Conservation (phyloP, 1,140 invertebrate genomes). For the Rhagoletis zephyria region DNA sequence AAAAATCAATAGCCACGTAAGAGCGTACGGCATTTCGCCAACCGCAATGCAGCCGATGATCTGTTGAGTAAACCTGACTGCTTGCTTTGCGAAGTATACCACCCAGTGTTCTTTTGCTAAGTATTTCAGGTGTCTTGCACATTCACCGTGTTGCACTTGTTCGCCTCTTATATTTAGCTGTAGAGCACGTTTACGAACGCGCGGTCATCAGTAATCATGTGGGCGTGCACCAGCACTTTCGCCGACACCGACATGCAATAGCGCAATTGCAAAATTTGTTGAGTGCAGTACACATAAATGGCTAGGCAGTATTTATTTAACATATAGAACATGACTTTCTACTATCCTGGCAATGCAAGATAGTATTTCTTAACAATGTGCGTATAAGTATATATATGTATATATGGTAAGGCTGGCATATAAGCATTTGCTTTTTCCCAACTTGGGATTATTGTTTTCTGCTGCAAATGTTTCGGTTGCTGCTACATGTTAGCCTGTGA, state of each 20-base stretch:
- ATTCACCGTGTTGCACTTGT: neutral
- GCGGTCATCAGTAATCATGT: conserved; percentile 19
- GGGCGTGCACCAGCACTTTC: conserved; percentile 39
- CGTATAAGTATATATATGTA: neutral
- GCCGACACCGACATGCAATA: conserved; percentile 14
- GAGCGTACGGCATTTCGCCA: neutral
- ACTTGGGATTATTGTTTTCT: conserved; percentile 32
- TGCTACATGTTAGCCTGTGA: neutral
- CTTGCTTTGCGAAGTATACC: neutral
- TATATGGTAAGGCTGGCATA: neutral
- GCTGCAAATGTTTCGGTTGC: conserved; percentile 1
- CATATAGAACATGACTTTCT: conserved; percentile 27
- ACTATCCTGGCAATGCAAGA: neutral
- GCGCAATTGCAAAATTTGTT: neutral
- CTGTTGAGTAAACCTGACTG: neutral
- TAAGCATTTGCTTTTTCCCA: neutral
- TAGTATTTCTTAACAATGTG: neutral
- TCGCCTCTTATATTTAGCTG: neutral
- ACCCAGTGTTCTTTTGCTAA: neutral
- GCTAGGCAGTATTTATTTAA: conserved; percentile 41
- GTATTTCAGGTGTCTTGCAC: neutral
- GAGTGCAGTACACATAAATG: neutral
- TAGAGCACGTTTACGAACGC: neutral
- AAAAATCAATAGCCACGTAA: conserved; percentile 44
- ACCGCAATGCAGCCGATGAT: conserved; percentile 8